phyloP scores from a whole-genome alignment of 2,113 vertebrate species.

The Steatornis caripensis region DNA sequence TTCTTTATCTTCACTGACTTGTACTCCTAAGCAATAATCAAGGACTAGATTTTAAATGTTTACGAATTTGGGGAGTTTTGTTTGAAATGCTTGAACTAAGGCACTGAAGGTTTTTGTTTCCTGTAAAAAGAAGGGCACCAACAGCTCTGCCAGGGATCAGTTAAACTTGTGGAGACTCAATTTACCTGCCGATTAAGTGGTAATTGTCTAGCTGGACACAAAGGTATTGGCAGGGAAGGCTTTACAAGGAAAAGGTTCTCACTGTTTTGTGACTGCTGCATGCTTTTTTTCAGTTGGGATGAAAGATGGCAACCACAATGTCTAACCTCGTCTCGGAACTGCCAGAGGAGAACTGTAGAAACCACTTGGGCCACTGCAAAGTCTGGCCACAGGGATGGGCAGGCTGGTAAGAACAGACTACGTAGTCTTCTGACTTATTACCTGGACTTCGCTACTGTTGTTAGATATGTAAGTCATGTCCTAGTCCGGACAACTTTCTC shows the following conservation, averaged over 20 bases:
- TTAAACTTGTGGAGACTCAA: background rate
- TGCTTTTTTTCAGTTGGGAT: background rate
- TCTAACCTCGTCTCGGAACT: background rate
- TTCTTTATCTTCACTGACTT: background rate
- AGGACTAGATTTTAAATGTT: background rate
- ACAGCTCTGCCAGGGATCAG: background rate
- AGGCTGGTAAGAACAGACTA: background rate
- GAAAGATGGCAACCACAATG: background rate
- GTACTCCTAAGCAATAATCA: background rate
- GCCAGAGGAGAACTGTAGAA: background rate
- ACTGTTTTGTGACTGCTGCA: background rate
- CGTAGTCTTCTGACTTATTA: background rate
- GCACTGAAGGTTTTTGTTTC: background rate
- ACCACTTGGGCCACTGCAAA: background rate
- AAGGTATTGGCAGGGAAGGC: background rate
- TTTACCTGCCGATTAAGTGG: background rate
- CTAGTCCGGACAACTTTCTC: background rate
- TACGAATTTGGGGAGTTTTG: background rate
- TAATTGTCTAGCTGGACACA: background rate
- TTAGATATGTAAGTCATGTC: background rate
- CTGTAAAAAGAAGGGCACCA: background rate
- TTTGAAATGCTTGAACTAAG: background rate
- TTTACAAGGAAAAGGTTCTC: background rate
- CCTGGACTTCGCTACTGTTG: background rate
- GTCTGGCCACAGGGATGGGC: background rate